Evolutionary conservation across 2,797 vertebrate species (phyloP), one percentile per base, ranked within the genome.

Genomic region (Rhinella marina): DNA sequence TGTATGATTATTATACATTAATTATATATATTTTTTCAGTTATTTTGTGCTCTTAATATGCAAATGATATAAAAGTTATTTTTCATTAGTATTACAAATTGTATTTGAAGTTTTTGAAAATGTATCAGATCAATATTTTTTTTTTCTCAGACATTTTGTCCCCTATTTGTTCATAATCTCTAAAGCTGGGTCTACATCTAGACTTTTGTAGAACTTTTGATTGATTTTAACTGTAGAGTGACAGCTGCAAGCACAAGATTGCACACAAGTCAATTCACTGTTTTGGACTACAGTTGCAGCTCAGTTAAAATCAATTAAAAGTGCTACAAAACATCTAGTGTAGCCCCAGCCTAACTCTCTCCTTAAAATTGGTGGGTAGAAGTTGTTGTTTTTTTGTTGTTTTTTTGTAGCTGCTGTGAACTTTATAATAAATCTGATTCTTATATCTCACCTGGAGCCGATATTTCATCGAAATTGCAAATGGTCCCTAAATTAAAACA

Each of bases 361-460:
- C 93, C 95, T 93, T 88, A 91, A 81, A 52, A 2, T 9, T 19
- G 91, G 92, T 88, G 89, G 32, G 87, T 70, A 48, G 32, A 8
- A 8, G 27, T 72, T 72, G 16, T 72, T 32, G 82, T 72, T 80
- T 83, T 73, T 79, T 81, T 62, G 76, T n/a, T n/a, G n/a, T 87
- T 86, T 56, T 89, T 90, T 84, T 83, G 90, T 90, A 90, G 86
- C 90, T 90, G 91, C 90, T 84, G 75, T 91, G 91, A 89, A 92
- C 88, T 86, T 66, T 90, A 92, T 90, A 90, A 92, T 93, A 93
- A 94, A 94, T 92, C 92, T 90, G 89, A 91, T 90, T 86, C 7
- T 68, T 0, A 8, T 88, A 91, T 91, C 92, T 82, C 92, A 94
- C 94, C 93, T 92, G 93, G 88, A 85, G 91, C 85, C 89, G 90